Base-by-base conservation (phyloP, 1,140 invertebrate genomes). In the Cyphomyrmex costatus region DNA sequence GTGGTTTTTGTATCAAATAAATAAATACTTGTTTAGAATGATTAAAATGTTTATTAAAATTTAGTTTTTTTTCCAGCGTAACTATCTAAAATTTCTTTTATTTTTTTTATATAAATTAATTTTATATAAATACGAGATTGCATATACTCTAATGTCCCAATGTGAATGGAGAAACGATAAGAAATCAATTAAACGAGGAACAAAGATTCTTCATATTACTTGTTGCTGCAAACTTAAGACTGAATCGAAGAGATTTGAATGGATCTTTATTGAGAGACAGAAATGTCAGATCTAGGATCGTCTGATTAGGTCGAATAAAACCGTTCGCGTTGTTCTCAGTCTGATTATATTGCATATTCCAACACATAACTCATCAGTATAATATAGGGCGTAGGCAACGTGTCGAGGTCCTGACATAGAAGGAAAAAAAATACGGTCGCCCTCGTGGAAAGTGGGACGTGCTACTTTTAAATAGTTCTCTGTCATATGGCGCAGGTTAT, bases 401-500 rank as follows among this genome's bases (percentile, higher is more conserved):
- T 65, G 73, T 84, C 53, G 56, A 85, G 66, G 30, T 86, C 36
- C 56, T 73, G 42, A 42, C 21, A 33, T 36, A 65, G 36, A 78
- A 58, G 21, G 73, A 63, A 77, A 90, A 78, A 66, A 71, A 90
- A 70, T 82, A 56, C 19, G 33, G 16, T 58, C 58, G 60, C 70
- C 53, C 60, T 85, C 27, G 76, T 61, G 71, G 46, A 78, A 88
- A 87, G 80, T 71, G 74, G 80, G 63, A 51, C 68, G 73, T 73
- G 53, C 89, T 80, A 90, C 84, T 86, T 92, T 90, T 89, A 91
- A 93, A 92, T 92, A 92, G 87, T 88, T 79, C 65, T 51, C 63
- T 60, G 71, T 68, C 90, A 93, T 92, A 93, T 91, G 65, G 91
- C 90, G 90, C 92, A 87, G 87, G 92, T 92, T 94, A 93, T 93